Evolutionary conservation across 2,113 vertebrate species (phyloP).

Genomic region (Caloenas nicobarica): DNA sequence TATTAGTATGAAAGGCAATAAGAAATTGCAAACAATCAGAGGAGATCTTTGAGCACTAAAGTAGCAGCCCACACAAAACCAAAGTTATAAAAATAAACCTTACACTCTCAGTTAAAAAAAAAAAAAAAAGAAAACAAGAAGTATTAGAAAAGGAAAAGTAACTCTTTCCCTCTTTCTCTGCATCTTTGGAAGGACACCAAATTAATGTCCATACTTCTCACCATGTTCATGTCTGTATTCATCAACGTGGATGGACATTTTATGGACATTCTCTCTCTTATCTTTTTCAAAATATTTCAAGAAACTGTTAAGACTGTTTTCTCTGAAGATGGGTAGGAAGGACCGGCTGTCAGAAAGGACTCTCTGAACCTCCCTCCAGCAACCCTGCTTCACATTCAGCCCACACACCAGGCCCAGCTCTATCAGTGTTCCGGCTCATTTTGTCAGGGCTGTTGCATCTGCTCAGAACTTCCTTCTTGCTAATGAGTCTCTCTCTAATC

Average conservation of each 20-base stretch:
- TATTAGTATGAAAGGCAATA: background rate
- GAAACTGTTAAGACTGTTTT: constrained; percentile 14
- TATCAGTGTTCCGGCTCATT: constrained; percentile 45
- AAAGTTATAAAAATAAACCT: constrained; percentile 7
- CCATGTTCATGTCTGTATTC: background rate
- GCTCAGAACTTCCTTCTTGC: constrained; percentile 41
- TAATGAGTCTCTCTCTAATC: constrained; percentile 40
- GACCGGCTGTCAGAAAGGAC: constrained; percentile 56
- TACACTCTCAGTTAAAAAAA: background rate
- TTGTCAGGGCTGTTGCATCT: constrained; percentile 44
- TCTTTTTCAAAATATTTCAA: constrained; percentile 24
- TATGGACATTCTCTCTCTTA: background rate
- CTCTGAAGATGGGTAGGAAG: constrained; percentile 50
- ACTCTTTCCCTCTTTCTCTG: background rate
- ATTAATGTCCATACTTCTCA: background rate
- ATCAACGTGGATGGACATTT: background rate
- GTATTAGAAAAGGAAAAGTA: background rate
- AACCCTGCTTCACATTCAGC: constrained; percentile 51
- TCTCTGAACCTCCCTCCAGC: constrained; percentile 44
- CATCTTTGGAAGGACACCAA: background rate
- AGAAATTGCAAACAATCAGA: background rate
- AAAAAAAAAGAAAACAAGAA: background rate
- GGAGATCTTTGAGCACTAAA: background rate
- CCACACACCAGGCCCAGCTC: constrained; percentile 31
- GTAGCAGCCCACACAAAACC: background rate